Percentiles rank a stretch among this genome's conserved stretches.
phyloP scores from a whole-genome alignment of 1,140 invertebrate species.

The Varroa destructor region DNA sequence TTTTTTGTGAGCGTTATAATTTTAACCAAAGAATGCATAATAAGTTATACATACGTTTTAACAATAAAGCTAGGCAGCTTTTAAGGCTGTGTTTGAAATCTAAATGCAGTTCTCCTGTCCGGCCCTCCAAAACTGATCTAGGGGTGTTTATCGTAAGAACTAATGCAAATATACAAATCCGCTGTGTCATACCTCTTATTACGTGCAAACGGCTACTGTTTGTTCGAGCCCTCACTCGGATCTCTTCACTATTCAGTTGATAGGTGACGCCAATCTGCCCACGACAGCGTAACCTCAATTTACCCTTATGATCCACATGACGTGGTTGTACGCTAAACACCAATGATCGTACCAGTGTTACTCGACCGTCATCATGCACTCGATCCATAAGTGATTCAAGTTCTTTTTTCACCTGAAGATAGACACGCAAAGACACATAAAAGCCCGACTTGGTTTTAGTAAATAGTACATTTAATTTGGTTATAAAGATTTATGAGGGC shows the following conservation, averaged over 20 bases:
- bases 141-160: too few species aligned
- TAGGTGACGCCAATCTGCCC: neutral
- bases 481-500: too few species aligned
- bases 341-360: neutral
- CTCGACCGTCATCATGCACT: constrained; percentile 7
- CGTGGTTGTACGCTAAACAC: neutral
- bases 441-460: too few species aligned
- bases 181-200: neutral
- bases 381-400: constrained; percentile 6
- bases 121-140: neutral
- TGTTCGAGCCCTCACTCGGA: constrained; percentile 3
- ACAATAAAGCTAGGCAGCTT: too few species aligned
- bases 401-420: constrained; percentile 5
- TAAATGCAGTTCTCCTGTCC: neutral
- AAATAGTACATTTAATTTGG: too few species aligned
- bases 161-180: neutral
- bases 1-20: too few species aligned
- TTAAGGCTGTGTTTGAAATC: too few species aligned
- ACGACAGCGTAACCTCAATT: constrained; percentile 13
- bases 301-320: constrained; percentile 15
- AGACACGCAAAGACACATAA: too few species aligned
- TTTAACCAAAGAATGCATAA: too few species aligned
- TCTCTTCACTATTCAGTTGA: constrained; percentile 23
- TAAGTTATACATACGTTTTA: too few species aligned
- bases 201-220: constrained; percentile 21